Evolutionary conservation across 2,797 vertebrate species (phyloP).

Genomic region (Megaceryle alcyon): DNA sequence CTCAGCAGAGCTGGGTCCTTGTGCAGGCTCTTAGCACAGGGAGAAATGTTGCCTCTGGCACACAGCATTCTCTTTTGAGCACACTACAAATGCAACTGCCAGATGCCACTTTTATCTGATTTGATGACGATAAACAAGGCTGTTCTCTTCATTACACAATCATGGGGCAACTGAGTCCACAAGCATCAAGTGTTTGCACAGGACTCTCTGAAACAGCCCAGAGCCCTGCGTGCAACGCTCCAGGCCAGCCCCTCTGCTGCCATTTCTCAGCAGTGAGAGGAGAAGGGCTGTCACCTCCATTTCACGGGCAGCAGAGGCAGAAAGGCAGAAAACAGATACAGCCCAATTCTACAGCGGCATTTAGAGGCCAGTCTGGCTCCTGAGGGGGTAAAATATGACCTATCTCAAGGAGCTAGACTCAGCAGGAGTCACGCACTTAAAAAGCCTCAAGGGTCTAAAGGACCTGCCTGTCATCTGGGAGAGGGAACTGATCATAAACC

Average conservation of each 20-base stretch:
- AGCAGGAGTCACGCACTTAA: background rate
- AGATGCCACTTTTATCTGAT: background rate
- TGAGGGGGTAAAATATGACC: background rate
- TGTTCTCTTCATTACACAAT: background rate
- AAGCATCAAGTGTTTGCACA: background rate
- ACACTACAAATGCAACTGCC: background rate
- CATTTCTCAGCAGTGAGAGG: background rate
- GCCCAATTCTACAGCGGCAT: background rate
- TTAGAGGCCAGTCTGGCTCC: background rate
- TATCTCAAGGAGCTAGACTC: background rate
- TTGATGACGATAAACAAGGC: background rate
- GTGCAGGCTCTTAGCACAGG: background rate
- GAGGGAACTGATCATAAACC: background rate
- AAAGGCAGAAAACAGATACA: background rate
- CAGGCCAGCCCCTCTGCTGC: background rate
- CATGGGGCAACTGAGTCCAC: background rate
- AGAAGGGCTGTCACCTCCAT: background rate
- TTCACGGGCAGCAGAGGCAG: background rate
- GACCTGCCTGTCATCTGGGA: background rate
- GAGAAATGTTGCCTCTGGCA: background rate
- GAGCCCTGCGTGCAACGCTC: background rate
- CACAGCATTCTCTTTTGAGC: background rate
- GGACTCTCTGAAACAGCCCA: background rate
- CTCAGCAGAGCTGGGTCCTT: background rate
- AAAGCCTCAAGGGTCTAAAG: background rate